These are phyloP conservation scores for Halesus radiatus DNA, from an alignment of 1,140 invertebrate species.

Conservation along the genomic window DNA sequence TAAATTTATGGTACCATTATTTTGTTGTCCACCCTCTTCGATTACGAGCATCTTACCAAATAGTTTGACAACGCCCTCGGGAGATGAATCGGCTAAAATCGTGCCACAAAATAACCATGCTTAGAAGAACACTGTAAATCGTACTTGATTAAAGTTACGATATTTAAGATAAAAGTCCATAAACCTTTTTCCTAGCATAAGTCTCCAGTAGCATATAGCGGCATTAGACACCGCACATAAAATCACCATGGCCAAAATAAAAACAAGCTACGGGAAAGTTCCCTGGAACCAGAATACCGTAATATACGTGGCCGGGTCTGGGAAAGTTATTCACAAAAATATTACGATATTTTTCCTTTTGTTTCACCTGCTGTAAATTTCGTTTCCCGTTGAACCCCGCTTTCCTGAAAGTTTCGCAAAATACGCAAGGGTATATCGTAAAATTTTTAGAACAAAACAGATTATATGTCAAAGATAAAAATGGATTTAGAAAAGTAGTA, in stretches of 20 bases:
- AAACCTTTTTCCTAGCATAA: too few relatives aligned
- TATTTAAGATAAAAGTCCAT: too few relatives aligned
- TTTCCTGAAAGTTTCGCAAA: constrained; percentile 13
- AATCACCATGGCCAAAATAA: neutral
- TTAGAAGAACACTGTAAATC: too few relatives aligned
- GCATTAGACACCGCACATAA: neutral
- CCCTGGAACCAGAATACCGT: neutral
- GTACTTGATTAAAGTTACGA: too few relatives aligned
- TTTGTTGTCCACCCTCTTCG: too few relatives aligned
- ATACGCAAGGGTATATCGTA: constrained; percentile 16
- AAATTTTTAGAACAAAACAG: constrained; percentile 36
- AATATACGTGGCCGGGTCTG: neutral
- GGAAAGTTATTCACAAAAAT: constrained; percentile 29
- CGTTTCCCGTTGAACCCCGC: constrained; percentile 1
- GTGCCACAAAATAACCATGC: too few relatives aligned
- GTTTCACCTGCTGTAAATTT: constrained; percentile 35
- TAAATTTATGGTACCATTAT: too few relatives aligned
- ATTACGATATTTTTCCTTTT: constrained; percentile 31
- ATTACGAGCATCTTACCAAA: too few relatives aligned
- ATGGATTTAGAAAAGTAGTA: constrained; percentile 27
- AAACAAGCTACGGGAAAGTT: constrained; percentile 13
- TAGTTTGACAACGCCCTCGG: too few relatives aligned
- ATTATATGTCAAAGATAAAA: constrained; percentile 39
- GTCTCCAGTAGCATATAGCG: neutral
- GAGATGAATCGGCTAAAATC: too few relatives aligned